Evolutionary conservation across 1,140 invertebrate genomes (phyloP).

Genomic region (Caerostris darwini): DNA sequence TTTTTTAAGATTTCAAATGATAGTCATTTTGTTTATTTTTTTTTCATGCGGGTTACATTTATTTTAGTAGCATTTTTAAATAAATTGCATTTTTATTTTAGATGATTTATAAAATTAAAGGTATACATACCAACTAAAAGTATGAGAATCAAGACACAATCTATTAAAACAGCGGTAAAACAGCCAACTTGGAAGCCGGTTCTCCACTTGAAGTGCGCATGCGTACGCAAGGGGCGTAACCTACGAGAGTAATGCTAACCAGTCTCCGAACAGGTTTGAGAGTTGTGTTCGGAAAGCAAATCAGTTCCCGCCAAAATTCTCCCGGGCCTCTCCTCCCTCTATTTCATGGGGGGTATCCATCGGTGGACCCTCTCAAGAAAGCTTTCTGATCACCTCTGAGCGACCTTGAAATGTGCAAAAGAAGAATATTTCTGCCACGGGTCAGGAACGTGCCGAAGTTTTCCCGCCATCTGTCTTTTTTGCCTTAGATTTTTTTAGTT

Average conservation of each 20-base stretch:
- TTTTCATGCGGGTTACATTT: too few species aligned
- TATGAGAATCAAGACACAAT: background rate
- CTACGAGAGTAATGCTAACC: conserved; percentile 51
- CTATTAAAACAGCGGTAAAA: background rate
- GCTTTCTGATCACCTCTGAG: conserved; percentile 59
- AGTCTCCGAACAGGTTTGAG: conserved; percentile 54
- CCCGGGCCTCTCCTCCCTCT: conserved; percentile 63
- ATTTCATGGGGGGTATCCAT: conserved; percentile 48
- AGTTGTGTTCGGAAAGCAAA: background rate
- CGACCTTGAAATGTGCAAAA: conserved; percentile 65
- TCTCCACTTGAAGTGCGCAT: conserved; percentile 32
- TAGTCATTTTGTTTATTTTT: too few species aligned
- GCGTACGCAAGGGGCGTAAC: conserved; percentile 72
- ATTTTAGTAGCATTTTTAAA: too few species aligned
- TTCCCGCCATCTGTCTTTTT: conserved; percentile 40
- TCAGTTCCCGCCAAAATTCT: conserved; percentile 69
- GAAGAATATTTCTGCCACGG: conserved; percentile 24
- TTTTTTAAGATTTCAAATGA: too few species aligned
- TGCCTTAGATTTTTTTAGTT: conserved; percentile 13
- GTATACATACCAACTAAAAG: too few species aligned
- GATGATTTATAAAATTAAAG: too few species aligned
- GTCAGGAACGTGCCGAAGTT: conserved; percentile 56
- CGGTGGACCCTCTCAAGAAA: conserved; percentile 39
- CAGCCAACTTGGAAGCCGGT: background rate
- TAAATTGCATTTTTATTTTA: too few species aligned